These are phyloP conservation scores for Aricia artaxerxes DNA, from an alignment of 2,888 invertebrate species.

Conservation along the genomic window DNA sequence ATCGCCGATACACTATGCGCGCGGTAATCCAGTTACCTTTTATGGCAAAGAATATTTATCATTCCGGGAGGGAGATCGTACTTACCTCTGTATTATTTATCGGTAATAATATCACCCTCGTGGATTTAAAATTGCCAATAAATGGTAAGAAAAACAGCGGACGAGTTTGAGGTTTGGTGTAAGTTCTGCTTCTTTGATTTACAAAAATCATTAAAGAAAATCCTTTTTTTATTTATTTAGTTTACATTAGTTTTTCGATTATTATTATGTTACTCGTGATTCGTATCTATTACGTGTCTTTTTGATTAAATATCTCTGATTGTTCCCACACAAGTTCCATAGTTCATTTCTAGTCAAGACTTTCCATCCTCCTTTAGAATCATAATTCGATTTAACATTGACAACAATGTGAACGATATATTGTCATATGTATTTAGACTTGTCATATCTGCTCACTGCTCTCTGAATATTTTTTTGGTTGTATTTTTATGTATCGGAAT, in stretches of 20 bases:
- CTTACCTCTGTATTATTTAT: conserved; percentile 14
- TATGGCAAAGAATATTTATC: conserved; percentile 56
- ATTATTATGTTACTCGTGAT: too few species aligned
- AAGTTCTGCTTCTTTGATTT: not conserved
- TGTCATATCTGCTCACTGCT: conserved; percentile 41
- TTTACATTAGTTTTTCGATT: not conserved
- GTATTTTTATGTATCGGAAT: conserved; percentile 59
- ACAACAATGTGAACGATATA: too few species aligned
- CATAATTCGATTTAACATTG: too few species aligned
- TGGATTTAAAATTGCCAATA: not conserved
- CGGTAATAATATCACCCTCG: conserved; percentile 9
- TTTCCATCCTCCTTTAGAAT: too few species aligned
- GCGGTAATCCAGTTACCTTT: conserved; percentile 72
- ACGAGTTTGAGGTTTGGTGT: not conserved
- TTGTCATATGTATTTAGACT: not conserved
- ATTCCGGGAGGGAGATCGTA: conserved; percentile 19
- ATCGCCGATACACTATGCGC: conserved; percentile 65
- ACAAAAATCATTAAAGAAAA: not conserved
- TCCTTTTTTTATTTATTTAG: not conserved
- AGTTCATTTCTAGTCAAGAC: too few species aligned
- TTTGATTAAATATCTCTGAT: too few species aligned
- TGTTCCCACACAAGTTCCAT: too few species aligned
- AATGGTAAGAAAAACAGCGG: not conserved
- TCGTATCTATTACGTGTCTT: too few species aligned
- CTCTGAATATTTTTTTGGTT: conserved; percentile 34